Base-by-base conservation (phyloP, 1,140 invertebrate species). In the roundworm (Caenorhabditis elegans) region DNA sequence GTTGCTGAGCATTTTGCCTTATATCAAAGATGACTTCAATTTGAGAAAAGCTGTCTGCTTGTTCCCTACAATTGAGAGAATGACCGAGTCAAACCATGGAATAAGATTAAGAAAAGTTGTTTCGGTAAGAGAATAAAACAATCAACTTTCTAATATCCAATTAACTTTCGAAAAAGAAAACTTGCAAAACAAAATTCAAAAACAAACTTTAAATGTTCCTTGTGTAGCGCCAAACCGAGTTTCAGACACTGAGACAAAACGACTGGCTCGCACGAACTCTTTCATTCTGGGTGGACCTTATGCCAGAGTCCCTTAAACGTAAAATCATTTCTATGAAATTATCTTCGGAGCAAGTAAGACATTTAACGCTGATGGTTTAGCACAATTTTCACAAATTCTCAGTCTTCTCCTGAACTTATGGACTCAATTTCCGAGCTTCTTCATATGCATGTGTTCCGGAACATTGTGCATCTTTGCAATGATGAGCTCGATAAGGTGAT, bases 401-500 rank as follows among this genome's bases (percentile, higher is more conserved):
- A 28, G 39, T 15, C 17, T 76, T 46, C 22, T 43, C 19, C 31
- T 1, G 60, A 77, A 36, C 46, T 83, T 19, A 60, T 83, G 1
- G 60, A 79, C 19, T 46, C 81, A 19, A 77, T 82, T 15, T 31
- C 81, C 4, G 83, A 85, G 46, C 55, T 85, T 17, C 76, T 76
- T 43, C 51, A 65, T 24, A 70, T 79, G 24, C 46, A 79, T 48
- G 83, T 85, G 11, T 80, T 85, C 70, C 49, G 82, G 19, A 85
- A 85, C 49, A 80, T 85, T 26, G 79, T 85, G 13, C 77, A 85
- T 43, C 39, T 85, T 19, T 79, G 82, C 8, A 79, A 83, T 46
- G 81, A 85, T 53, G 83, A 85, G 22, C 26, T 85, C 11, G 51
- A 83, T 19, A 78, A 70, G 24, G 82, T 83, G 22, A 39, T 17